These are phyloP conservation scores for Mythimna lalbum DNA, from an alignment of 2,888 invertebrate species.

Conservation along the genomic window DNA sequence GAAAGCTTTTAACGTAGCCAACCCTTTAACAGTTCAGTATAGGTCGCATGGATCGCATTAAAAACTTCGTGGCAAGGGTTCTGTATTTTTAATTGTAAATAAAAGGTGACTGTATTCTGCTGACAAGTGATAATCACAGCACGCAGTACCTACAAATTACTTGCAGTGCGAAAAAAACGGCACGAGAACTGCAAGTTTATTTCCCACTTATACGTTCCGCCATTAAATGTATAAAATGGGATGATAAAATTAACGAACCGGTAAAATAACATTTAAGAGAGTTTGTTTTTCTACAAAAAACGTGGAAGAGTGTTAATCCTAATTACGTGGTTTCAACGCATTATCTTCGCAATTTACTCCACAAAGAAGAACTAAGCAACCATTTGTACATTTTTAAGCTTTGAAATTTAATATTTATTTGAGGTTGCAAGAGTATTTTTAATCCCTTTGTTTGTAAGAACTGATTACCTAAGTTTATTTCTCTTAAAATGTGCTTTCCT, in stretches of 20 bases:
- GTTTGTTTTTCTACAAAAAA: slow-evolving; percentile 7
- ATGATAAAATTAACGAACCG: slow-evolving; percentile 16
- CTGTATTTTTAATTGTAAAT: slow-evolving; percentile 1
- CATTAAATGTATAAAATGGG: slow-evolving; percentile 21
- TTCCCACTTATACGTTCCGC: slow-evolving; percentile 27
- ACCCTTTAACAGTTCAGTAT: no score
- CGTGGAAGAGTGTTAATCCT: slow-evolving; percentile 34
- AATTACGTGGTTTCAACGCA: slow-evolving; percentile 27
- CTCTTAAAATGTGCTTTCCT: slow-evolving; percentile 1
- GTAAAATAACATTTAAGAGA: slow-evolving; percentile 23
- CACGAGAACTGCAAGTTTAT: slow-evolving; percentile 33
- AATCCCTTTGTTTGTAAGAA: slow-evolving; percentile 11
- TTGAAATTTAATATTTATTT: slow-evolving; percentile 21
- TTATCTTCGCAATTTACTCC: slow-evolving; percentile 6
- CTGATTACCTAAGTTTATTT: slow-evolving; percentile 19
- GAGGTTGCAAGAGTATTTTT: slow-evolving; percentile 15
- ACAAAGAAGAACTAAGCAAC: slow-evolving; percentile 23
- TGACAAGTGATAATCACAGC: slow-evolving; percentile 29
- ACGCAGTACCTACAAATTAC: slow-evolving; percentile 21
- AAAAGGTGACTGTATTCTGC: neutral
- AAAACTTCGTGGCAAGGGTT: no score
- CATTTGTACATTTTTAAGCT: slow-evolving; percentile 25
- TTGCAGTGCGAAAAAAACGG: slow-evolving; percentile 5
- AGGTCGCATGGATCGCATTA: no score
- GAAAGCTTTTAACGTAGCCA: no score